Conservation (phyloP, 1,140 invertebrate genomes). For the Oncopodura yosiiana region DNA sequence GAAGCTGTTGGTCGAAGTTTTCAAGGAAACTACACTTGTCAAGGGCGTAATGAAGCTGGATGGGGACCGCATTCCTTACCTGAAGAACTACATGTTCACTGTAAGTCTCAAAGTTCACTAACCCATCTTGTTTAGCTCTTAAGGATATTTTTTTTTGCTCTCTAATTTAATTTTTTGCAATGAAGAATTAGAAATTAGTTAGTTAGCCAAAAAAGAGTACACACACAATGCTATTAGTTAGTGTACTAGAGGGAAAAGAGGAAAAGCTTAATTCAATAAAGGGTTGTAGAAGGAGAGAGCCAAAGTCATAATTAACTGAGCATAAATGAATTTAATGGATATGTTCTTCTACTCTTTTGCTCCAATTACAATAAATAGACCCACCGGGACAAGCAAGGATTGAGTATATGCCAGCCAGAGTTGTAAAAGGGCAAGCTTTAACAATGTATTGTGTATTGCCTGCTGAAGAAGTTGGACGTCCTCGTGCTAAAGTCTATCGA, state of each 20-base stretch:
- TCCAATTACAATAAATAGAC: constrained; percentile 42
- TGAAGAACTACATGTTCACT: constrained; percentile 47
- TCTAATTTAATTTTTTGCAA: not conserved
- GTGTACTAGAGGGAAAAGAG: too few species aligned
- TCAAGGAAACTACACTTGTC: constrained; percentile 85
- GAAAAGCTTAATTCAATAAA: too few species aligned
- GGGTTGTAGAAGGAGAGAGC: not conserved
- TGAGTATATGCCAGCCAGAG: constrained; percentile 57
- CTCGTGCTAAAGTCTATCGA: constrained; percentile 58
- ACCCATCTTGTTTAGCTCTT: not conserved
- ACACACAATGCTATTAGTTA: too few species aligned
- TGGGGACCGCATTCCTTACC: constrained; percentile 29
- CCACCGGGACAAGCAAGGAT: constrained; percentile 63
- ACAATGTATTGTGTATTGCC: constrained; percentile 69
- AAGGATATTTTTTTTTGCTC: too few species aligned
- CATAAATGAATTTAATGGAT: too few species aligned
- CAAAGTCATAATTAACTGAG: too few species aligned
- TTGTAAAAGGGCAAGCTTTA: constrained; percentile 67
- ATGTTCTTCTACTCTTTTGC: not conserved
- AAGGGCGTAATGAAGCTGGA: constrained; percentile 67
- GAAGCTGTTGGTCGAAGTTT: constrained; percentile 70
- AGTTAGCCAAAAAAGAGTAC: not conserved
- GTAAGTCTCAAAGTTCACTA: too few species aligned
- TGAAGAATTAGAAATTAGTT: not conserved
- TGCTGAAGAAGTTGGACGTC: constrained; percentile 66